phyloP scores from a whole-genome alignment of 2,888 invertebrate species.

The Cryptocheilus praepositus region DNA sequence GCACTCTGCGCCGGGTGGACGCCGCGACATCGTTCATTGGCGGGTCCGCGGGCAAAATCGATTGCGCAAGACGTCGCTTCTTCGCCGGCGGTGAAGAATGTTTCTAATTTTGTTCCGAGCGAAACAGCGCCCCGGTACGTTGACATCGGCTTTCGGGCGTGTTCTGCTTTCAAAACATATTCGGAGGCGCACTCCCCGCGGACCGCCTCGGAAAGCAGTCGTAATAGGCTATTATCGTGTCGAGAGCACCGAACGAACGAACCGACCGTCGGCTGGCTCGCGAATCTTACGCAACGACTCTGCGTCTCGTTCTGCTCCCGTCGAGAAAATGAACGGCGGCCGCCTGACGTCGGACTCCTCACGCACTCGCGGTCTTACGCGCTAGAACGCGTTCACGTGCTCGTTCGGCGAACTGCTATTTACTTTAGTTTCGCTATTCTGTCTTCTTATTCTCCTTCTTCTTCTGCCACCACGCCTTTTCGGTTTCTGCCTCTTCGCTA shows the following conservation, averaged over 20 bases:
- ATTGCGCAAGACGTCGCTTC: slow-evolving; percentile 37
- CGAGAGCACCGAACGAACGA: slow-evolving; percentile 19
- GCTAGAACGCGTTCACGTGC: too few relatives aligned
- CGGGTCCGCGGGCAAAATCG: slow-evolving; percentile 11
- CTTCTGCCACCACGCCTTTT: neutral
- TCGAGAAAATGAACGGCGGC: too few relatives aligned
- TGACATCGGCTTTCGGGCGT: slow-evolving; percentile 44
- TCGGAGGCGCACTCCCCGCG: slow-evolving; percentile 26
- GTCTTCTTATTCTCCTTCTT: neutral
- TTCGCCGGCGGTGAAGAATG: slow-evolving; percentile 41
- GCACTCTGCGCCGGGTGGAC: neutral
- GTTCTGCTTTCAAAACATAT: slow-evolving; percentile 49
- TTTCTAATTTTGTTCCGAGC: slow-evolving; percentile 52
- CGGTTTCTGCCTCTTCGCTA: neutral
- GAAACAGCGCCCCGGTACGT: slow-evolving; percentile 39
- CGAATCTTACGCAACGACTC: slow-evolving; percentile 43
- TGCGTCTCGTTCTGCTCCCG: slow-evolving; percentile 26
- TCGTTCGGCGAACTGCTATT: too few relatives aligned
- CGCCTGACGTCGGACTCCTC: neutral
- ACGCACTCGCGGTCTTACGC: neutral
- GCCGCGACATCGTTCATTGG: neutral
- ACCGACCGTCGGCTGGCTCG: slow-evolving; percentile 15
- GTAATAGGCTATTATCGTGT: slow-evolving; percentile 47
- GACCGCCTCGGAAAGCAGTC: slow-evolving; percentile 36
- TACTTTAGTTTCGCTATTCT: neutral